Conservation (phyloP, 2,888 invertebrate genomes). For the Cantharis rustica region DNA sequence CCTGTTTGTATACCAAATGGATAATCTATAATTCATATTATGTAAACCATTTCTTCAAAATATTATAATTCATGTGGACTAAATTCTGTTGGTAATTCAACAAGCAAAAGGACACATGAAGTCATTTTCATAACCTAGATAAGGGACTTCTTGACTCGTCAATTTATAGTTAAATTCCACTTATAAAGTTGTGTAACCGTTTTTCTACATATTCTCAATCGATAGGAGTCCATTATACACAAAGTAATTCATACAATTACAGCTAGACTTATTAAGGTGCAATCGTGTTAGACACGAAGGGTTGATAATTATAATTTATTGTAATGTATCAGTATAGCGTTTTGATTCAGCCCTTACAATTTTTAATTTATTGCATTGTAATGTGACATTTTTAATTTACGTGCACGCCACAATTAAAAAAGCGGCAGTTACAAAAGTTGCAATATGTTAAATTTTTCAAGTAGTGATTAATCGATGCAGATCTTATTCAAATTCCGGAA, state of each 20-base stretch:
- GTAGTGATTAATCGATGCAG: background rate
- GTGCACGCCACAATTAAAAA: background rate
- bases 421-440: background rate
- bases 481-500: background rate
- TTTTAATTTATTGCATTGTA: constrained; percentile 30
- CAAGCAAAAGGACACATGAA: too few relatives aligned
- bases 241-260: background rate
- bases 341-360: constrained; percentile 15
- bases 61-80: too few relatives aligned
- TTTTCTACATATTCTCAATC: background rate
- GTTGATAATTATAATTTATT: constrained; percentile 38
- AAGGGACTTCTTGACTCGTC: too few relatives aligned
- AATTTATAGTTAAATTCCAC: too few relatives aligned
- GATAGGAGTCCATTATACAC: background rate
- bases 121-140: too few relatives aligned
- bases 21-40: too few relatives aligned
- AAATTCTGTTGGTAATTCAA: too few relatives aligned
- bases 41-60: too few relatives aligned
- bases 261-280: background rate
- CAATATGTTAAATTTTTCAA: background rate
- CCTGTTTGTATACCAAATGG: too few relatives aligned
- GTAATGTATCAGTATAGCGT: constrained; percentile 29
- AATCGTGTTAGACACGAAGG: constrained; percentile 17
- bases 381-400: constrained; percentile 22
- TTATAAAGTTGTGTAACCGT: too few relatives aligned